Percentiles rank a stretch among this genome's conserved stretches.
These are phyloP conservation scores for Zele albiditarsus DNA, from an alignment of 2,888 invertebrate species.

Conservation along the genomic window DNA sequence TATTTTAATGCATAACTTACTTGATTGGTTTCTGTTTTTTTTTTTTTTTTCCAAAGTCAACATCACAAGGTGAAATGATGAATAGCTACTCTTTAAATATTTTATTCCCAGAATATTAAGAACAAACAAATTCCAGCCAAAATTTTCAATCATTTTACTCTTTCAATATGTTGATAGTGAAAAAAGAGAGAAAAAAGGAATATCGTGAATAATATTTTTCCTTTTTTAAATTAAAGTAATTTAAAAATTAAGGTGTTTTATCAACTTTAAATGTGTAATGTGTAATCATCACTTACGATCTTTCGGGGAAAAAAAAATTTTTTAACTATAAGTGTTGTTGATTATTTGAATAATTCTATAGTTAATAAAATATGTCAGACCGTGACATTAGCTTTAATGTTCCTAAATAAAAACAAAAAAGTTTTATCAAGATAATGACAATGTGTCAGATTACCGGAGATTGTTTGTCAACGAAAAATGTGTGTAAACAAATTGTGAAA, in stretches of 20 bases:
- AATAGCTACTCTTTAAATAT: neutral
- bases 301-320: slow-evolving; percentile 10
- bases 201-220: neutral
- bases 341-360: slow-evolving; percentile 53
- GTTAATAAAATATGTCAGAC: slow-evolving; percentile 31
- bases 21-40: neutral
- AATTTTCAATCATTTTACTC: neutral
- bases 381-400: slow-evolving; percentile 51
- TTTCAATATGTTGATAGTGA: no score
- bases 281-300: slow-evolving; percentile 43
- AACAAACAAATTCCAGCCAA: neutral
- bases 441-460: slow-evolving; percentile 3
- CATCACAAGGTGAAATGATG: neutral
- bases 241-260: slow-evolving; percentile 8
- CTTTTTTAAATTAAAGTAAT: neutral
- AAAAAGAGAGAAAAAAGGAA: no score
- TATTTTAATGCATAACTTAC: neutral
- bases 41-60: neutral
- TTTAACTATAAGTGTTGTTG: slow-evolving; percentile 41
- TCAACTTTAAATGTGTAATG: slow-evolving; percentile 34
- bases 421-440: slow-evolving; percentile 42
- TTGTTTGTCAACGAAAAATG: slow-evolving; percentile 33
- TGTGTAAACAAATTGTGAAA: slow-evolving; percentile 39
- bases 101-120: neutral
- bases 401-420: slow-evolving; percentile 41